Evolutionary conservation across 2,113 vertebrate genomes (phyloP).

Genomic region (Paramisgurnus dabryanus): DNA sequence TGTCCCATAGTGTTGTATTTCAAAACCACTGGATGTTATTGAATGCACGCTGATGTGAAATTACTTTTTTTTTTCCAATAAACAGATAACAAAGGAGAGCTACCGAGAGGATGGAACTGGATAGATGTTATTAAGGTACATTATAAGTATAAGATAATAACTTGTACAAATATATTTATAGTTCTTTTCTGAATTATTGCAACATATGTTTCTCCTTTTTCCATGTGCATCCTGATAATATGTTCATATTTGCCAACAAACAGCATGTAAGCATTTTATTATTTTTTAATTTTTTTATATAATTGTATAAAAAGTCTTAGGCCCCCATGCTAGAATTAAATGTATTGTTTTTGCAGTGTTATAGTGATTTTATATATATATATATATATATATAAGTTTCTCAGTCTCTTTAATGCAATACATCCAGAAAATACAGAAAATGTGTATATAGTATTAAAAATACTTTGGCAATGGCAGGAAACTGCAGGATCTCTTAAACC

Average conservation of each 20-base stretch:
- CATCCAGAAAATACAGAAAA: too few relatives aligned
- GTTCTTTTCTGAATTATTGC: too few relatives aligned
- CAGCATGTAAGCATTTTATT: slow-evolving; percentile 50
- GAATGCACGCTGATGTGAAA: not conserved
- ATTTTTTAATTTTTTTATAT: not conserved
- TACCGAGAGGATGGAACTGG: slow-evolving; percentile 98
- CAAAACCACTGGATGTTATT: not conserved
- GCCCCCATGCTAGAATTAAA: too few relatives aligned
- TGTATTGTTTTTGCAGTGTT: too few relatives aligned
- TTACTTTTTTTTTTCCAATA: slow-evolving; percentile 10
- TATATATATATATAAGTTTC: too few relatives aligned
- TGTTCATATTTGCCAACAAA: not conserved
- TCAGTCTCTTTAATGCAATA: too few relatives aligned
- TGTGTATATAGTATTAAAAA: too few relatives aligned
- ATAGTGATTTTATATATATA: too few relatives aligned
- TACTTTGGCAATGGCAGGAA: too few relatives aligned
- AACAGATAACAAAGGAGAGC: slow-evolving; percentile 91
- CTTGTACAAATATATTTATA: too few relatives aligned
- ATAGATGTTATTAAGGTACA: slow-evolving; percentile 95
- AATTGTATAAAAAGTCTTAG: not conserved
- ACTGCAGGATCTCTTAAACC: too few relatives aligned
- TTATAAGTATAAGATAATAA: not conserved
- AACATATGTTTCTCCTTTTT: not conserved
- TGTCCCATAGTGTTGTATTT: not conserved
- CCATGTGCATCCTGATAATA: not conserved